Evolutionary conservation across 2,113 vertebrate species (phyloP).

Genomic region (Lycaon pictus): DNA sequence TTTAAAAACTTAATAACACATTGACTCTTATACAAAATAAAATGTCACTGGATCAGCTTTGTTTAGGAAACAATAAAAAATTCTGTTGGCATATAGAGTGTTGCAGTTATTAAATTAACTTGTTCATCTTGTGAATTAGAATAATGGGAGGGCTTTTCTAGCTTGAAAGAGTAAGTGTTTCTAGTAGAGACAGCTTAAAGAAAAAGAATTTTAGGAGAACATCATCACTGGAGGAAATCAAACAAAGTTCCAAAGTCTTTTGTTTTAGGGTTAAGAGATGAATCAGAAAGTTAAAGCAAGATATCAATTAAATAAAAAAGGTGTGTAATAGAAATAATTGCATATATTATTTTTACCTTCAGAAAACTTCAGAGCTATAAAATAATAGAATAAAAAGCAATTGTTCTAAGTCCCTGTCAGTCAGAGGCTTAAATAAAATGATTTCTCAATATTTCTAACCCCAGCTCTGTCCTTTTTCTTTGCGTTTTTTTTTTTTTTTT

Average conservation of each 20-base stretch:
- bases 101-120: not conserved
- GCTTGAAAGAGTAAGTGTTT: not conserved
- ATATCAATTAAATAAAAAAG: not conserved
- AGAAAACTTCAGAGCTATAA: not conserved
- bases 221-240: not conserved
- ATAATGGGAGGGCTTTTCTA: not conserved
- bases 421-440: not conserved
- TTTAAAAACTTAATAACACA: not conserved
- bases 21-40: not conserved
- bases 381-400: not conserved
- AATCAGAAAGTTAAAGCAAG: constrained; percentile 8
- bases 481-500: not conserved
- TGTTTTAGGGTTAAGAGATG: not conserved
- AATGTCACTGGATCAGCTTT: not conserved
- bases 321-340: not conserved
- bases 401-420: not conserved
- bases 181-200: not conserved
- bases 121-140: not conserved
- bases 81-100: not conserved
- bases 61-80: not conserved
- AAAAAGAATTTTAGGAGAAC: not conserved
- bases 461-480: not conserved
- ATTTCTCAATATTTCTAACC: not conserved
- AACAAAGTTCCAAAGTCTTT: not conserved
- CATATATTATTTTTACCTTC: not conserved